These are phyloP conservation scores for Oncorhynchus keta DNA, from an alignment of 2,113 vertebrate genomes.

Conservation along the genomic window DNA sequence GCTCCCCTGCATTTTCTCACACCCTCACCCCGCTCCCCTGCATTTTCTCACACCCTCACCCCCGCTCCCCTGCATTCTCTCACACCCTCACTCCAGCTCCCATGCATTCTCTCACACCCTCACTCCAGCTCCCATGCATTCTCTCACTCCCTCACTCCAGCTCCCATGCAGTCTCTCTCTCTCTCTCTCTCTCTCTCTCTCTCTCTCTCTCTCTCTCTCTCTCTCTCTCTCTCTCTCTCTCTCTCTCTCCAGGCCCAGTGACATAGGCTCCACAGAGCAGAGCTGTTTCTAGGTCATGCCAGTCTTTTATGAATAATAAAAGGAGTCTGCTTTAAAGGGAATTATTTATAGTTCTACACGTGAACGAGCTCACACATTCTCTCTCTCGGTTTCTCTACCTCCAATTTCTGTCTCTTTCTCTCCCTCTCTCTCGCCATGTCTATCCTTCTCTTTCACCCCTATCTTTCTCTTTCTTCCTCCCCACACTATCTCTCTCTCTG, in stretches of 20 bases:
- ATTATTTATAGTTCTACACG: conserved; percentile 69
- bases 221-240: not conserved
- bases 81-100: too few relatives aligned
- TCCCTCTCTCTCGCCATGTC: conserved; percentile 11
- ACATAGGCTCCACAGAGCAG: not conserved
- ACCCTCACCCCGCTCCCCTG: too few relatives aligned
- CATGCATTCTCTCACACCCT: too few relatives aligned
- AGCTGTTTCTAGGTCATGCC: conserved; percentile 69
- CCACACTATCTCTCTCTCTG: not conserved
- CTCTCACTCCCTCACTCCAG: too few relatives aligned
- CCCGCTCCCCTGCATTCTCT: too few relatives aligned
- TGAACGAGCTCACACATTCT: conserved; percentile 6
- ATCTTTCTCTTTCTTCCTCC: not conserved
- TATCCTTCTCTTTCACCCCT: not conserved
- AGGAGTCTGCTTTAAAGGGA: conserved; percentile 64
- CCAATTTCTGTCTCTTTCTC: not conserved
- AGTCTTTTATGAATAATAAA: conserved; percentile 76
- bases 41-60: too few relatives aligned
- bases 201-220: not conserved
- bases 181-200: not conserved
- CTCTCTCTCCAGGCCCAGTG: conserved; percentile 15
- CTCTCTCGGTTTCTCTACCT: not conserved
- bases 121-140: too few relatives aligned
- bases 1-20: not conserved
- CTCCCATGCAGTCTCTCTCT: not conserved